phyloP scores from a whole-genome alignment of 2,888 invertebrate genomes.

The Tuta absoluta region DNA sequence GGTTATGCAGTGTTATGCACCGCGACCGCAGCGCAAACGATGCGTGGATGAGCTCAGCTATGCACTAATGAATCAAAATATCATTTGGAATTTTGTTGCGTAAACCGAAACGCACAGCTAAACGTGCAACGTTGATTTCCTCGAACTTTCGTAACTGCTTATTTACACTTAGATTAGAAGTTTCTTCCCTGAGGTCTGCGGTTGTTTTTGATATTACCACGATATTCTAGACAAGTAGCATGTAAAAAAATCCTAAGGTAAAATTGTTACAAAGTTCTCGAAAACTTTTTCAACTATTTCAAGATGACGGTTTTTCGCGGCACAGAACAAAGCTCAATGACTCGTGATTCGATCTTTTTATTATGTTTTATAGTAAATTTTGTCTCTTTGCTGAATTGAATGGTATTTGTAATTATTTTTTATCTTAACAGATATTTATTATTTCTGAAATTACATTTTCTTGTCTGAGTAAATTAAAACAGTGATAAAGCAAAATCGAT shows the following conservation, averaged over 20 bases:
- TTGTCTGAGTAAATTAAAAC: not conserved
- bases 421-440: no score
- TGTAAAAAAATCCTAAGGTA: no score
- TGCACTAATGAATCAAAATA: conserved; percentile 25
- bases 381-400: no score
- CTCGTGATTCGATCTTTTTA: no score
- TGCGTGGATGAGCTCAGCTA: conserved; percentile 24
- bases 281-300: conserved; percentile 1
- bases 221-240: no score
- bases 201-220: no score
- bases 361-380: no score
- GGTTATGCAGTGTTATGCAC: conserved; percentile 26
- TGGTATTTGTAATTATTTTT: no score
- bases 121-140: not conserved
- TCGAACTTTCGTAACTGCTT: conserved; percentile 21
- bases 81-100: conserved; percentile 7
- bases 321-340: not conserved
- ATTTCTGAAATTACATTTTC: no score
- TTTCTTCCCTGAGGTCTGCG: no score
- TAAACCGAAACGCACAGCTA: not conserved
- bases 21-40: conserved; percentile 6
- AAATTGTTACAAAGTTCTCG: not conserved
- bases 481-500: conserved; percentile 28
- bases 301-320: not conserved
- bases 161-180: conserved; percentile 17